Evolutionary conservation across 2,888 invertebrate genomes (phyloP), one percentile per base, ranked within the genome.

Genomic region (Nematopogon swammerdamellus): DNA sequence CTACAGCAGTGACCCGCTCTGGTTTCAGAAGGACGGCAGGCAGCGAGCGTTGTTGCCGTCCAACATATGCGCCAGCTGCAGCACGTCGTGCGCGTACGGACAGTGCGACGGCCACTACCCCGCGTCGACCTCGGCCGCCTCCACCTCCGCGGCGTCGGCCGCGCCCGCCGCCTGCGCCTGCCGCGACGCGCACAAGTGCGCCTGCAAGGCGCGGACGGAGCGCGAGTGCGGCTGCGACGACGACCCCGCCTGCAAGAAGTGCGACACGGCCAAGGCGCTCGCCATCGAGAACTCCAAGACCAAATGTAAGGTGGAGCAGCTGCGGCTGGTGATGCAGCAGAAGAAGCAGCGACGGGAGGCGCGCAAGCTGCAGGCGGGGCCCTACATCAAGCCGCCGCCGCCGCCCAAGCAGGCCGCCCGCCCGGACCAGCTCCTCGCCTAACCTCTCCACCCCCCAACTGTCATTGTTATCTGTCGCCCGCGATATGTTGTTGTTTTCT

Each of bases 241-340:
- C 45, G 48, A 57, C 11, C 51, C 54, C 6, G 50, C 58, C 16
- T 87, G 80, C 72, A 80, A 61, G 68, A 70, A 70, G 53, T 76
- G 74, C 59, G 67, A 70, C 58, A 66, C 66, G 6, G 80, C 75
- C 55, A 71, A 70, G 52, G 74, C 80, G 10, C 69, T 85, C 50
- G 87, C 87, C 47, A 72, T 85, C 63, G 89, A 91, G 56, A 91
- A 91, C 64, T 84, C 85, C 57, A 89, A 89, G 59, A 89, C 91
- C 6, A 88, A 91, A 60, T 89, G 90, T 58, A 95, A 95, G 70
- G 84, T 95, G 69, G 91, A 93, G 63, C 91, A 92, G 56, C 77
- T 95, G 49, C 87, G 94, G 57, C 82, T 92, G 57, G 92, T 95
- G 51, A 91, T 96, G 92, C 93, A 93, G 59, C 92, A 95, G 68